Base-by-base conservation (phyloP, 1,140 invertebrate genomes). In the Proctacanthus coquilletti region DNA sequence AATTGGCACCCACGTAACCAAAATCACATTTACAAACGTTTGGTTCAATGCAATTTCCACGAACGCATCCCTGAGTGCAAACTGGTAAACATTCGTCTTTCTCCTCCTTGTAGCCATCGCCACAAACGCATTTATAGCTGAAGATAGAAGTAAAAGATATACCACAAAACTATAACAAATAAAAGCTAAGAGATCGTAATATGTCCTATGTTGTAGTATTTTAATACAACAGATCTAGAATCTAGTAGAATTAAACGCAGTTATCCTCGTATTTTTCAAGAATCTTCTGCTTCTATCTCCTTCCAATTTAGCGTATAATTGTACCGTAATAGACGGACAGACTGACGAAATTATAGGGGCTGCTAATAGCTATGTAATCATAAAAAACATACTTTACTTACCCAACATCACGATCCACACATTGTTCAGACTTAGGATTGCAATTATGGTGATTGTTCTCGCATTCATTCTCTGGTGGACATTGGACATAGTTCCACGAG, bases 401-500 rank as follows among this genome's bases (percentile, higher is more conserved):
- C 9, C 80, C 81, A 33, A 74, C 66, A 0, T 66, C 60, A 8
- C 70, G 57, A 55, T 92, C 83, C 10, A 75, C 72, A 60, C 86
- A 91, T 49, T 80, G 72, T 66, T 96, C 84, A 14, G 84, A 91
- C 20, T 77, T 69, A 1, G 70, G 62, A 53, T 91, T 77, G 60
- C 92, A 96, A 18, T 75, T 84, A 52, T 96, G 89, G 60, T 96
- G 91, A 9, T 74, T 72, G 57, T 95, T 96, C 18, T 66, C 55
- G 56, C 92, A 97, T 62, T 97, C 92, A 57, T 97, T 84, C 65
- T 97, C 92, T 0, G 79, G 75, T 2, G 89, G 91, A 61, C 89
- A 94, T 21, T 71, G 69, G 0, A 82, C 72, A 49, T 89, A 95
- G 43, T 88, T 71, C 88, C 89, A 95, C 1, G 72, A 71, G 46